Conservation (phyloP, 2,113 vertebrate species). For the Xerus inauris region DNA sequence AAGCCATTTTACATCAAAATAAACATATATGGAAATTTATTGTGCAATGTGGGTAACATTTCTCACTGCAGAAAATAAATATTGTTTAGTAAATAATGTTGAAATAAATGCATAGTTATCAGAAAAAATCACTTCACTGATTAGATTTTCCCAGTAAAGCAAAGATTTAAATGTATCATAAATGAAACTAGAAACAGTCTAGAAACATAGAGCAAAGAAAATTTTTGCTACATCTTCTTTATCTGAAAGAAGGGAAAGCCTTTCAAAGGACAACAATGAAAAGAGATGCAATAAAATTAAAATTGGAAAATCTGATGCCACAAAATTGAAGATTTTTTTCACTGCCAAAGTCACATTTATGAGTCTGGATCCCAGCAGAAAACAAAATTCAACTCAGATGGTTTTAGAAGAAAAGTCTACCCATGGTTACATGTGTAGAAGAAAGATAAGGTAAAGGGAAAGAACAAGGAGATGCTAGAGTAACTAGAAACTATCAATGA, state of each 20-base stretch:
- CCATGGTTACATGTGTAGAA: background rate
- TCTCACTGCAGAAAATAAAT: slow-evolving; percentile 27
- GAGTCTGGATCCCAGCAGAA: background rate
- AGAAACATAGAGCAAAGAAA: background rate
- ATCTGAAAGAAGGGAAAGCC: background rate
- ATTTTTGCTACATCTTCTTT: background rate
- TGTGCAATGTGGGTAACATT: background rate
- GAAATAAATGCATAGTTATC: background rate
- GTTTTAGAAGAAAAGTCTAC: background rate
- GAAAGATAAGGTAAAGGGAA: background rate
- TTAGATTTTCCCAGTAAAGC: background rate
- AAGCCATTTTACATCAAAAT: background rate
- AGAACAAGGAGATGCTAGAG: background rate
- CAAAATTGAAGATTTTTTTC: background rate
- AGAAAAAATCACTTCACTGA: background rate
- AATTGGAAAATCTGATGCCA: background rate
- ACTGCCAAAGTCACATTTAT: background rate
- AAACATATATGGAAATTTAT: background rate
- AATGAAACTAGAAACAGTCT: slow-evolving; percentile 20
- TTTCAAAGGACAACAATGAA: background rate
- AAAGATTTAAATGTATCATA: slow-evolving; percentile 32
- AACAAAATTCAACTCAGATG: background rate
- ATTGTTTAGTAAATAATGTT: slow-evolving; percentile 30
- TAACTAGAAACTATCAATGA: background rate
- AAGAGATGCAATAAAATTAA: background rate